Evolutionary conservation across 2,113 vertebrate genomes (phyloP).

Genomic region (Cygnus atratus): DNA sequence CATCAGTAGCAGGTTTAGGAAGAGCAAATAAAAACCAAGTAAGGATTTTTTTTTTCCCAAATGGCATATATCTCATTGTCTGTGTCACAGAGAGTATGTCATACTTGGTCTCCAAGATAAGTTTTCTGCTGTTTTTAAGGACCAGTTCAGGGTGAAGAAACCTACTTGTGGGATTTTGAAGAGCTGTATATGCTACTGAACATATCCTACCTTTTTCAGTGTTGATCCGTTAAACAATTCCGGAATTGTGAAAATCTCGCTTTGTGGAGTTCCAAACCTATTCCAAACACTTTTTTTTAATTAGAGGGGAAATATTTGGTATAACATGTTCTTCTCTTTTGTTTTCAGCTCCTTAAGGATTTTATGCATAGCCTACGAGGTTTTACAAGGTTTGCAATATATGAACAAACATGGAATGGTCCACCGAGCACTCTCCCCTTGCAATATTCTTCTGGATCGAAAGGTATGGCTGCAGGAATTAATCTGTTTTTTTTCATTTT

Average conservation of each 20-base stretch:
- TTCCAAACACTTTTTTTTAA: neutral
- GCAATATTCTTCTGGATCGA: constrained; percentile 90
- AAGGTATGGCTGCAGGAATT: constrained; percentile 79
- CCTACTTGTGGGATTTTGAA: neutral
- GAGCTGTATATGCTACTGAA: neutral
- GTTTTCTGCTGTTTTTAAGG: neutral
- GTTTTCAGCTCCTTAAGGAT: constrained; percentile 82
- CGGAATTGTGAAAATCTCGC: neutral
- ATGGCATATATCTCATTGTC: neutral
- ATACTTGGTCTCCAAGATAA: neutral
- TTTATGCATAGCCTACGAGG: constrained; percentile 88
- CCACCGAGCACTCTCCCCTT: constrained; percentile 88
- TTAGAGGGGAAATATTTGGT: neutral
- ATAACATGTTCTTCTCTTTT: neutral
- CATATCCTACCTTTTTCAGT: neutral
- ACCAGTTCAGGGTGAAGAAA: neutral
- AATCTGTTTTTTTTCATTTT: neutral
- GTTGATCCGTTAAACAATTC: neutral
- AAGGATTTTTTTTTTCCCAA: neutral
- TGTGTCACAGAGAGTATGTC: neutral
- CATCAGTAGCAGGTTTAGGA: neutral
- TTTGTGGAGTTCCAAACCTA: too few species aligned
- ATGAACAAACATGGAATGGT: constrained; percentile 95
- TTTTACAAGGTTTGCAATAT: constrained; percentile 90
- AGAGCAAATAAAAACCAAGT: neutral